Percentiles rank a stretch among this genome's conserved stretches.
Evolutionary conservation across 2,113 vertebrate genomes (phyloP).

Genomic region (Lepus timidus): DNA sequence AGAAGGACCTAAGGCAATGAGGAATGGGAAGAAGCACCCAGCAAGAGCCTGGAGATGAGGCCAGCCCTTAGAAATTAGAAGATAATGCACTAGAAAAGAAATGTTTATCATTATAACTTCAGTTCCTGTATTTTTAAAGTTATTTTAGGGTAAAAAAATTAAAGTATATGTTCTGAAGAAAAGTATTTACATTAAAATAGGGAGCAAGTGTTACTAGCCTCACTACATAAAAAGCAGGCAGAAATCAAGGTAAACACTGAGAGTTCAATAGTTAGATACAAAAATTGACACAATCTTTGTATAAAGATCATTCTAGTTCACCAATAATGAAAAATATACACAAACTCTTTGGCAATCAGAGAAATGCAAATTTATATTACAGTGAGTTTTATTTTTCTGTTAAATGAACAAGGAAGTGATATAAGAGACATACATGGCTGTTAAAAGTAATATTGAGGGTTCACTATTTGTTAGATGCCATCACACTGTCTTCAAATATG

Average conservation of each 20-base stretch:
- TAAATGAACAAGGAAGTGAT: neutral
- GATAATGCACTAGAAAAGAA: neutral
- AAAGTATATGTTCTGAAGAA: neutral
- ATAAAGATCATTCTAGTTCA: neutral
- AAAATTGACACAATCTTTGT: neutral
- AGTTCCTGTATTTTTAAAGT: neutral
- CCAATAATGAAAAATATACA: neutral
- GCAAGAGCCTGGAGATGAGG: neutral
- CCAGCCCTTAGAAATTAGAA: neutral
- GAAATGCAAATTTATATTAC: neutral
- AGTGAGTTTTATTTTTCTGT: neutral
- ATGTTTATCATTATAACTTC: neutral
- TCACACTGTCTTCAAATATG: neutral
- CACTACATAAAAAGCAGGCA: slow-evolving; percentile 21
- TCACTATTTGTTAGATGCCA: neutral
- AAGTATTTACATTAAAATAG: neutral
- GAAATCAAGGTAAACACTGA: neutral
- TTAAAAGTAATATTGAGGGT: neutral
- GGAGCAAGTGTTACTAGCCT: neutral
- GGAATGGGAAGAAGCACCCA: neutral
- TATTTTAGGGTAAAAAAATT: neutral
- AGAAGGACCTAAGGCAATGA: too few relatives aligned
- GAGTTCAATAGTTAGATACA: neutral
- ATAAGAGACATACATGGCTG: neutral
- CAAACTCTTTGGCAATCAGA: neutral